Conservation (phyloP, 2,113 vertebrate genomes). For the Ciconia stormi region DNA sequence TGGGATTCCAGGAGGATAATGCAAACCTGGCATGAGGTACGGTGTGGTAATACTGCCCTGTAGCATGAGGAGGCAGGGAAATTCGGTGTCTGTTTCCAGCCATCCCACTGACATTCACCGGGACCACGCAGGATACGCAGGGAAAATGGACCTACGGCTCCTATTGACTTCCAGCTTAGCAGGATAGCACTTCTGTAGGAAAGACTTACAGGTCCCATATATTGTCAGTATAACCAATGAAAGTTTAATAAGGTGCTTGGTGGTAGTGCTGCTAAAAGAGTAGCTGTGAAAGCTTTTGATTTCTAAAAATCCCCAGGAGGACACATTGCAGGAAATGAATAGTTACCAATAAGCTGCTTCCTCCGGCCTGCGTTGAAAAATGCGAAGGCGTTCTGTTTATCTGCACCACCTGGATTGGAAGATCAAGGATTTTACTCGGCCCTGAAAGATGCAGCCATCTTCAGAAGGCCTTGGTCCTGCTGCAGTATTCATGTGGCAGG, state of each 20-base stretch:
- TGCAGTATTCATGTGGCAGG: background rate
- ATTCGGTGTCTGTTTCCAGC: background rate
- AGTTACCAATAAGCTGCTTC: background rate
- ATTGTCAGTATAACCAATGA: background rate
- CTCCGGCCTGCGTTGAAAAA: background rate
- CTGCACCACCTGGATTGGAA: background rate
- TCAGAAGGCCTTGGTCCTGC: background rate
- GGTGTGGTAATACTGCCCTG: no score
- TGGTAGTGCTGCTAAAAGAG: background rate
- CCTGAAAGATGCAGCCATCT: background rate
- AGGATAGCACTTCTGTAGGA: background rate
- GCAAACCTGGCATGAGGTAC: background rate
- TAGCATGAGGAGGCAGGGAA: background rate
- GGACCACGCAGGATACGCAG: accelerated
- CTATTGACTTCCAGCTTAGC: background rate
- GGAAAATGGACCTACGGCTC: background rate
- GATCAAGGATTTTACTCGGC: background rate
- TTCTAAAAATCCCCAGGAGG: background rate
- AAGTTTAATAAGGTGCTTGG: background rate
- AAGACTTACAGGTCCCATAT: accelerated
- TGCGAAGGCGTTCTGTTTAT: background rate
- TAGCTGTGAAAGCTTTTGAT: background rate
- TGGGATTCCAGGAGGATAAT: background rate
- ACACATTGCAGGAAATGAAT: background rate
- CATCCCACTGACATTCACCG: no score